phyloP scores from a whole-genome alignment of 2,888 invertebrate genomes.

The Hypomecis atomaria region DNA sequence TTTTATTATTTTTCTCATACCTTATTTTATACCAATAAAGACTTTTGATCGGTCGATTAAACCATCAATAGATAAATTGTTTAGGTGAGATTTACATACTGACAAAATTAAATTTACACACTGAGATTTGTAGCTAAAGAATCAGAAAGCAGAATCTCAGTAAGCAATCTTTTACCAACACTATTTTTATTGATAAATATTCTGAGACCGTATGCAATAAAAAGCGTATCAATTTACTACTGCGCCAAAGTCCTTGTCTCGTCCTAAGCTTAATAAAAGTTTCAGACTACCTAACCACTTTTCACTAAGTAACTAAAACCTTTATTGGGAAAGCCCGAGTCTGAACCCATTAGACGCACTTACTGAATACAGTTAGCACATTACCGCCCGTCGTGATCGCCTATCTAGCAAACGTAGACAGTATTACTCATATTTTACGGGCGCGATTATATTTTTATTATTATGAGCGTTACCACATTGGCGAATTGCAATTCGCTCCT shows the following conservation, averaged over 20 bases:
- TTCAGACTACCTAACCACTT: conserved; percentile 3
- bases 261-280: conserved; percentile 1
- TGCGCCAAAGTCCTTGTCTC: background rate
- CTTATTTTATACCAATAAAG: no score
- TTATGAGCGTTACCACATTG: conserved; percentile 1
- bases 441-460: conserved; percentile 5
- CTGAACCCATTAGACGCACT: conserved; percentile 32
- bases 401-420: conserved; percentile 30
- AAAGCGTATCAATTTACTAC: background rate
- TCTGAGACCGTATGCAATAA: background rate
- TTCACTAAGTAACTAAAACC: conserved; percentile 15
- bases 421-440: conserved; percentile 21
- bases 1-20: no score
- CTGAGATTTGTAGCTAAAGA: no score
- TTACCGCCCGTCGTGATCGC: conserved; percentile 34
- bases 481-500: background rate
- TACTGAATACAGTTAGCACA: conserved; percentile 19
- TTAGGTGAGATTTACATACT: no score
- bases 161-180: no score
- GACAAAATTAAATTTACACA: no score
- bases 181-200: no score
- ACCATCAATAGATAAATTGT: no score
- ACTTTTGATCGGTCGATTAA: no score
- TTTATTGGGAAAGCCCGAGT: conserved; percentile 23
- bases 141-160: no score